Evolutionary conservation across 2,113 vertebrate species (phyloP), one percentile per base, ranked within the genome.

Genomic region (Phalacrocorax carbo): DNA sequence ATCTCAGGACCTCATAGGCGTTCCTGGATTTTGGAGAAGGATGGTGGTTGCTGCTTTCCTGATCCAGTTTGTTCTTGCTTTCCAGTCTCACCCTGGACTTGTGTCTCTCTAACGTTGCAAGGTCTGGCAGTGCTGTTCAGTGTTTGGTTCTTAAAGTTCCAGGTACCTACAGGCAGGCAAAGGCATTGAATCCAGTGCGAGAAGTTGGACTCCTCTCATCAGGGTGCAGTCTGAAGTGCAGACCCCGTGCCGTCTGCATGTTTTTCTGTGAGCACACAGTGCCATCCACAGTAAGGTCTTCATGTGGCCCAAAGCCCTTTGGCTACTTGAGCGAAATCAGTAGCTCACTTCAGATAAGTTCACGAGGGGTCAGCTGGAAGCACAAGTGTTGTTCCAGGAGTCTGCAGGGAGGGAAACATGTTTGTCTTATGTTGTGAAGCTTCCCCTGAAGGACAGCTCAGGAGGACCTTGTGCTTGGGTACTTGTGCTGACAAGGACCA

Each of bases 321-420:
- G 79, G 54, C 58, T 48, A 62, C 58, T 86, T 54, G 62, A 70
- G 29, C 70, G 40, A 88, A 73, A 62, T 73, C 42, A 77, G 15
- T 65, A 29, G 11, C n/a, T 82, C 22, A 36, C 18, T 72, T 77
- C 14, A 69, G 73, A 34, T 58, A 78, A 64, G 19, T 55, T 71
- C 84, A 64, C 72, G 61, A 91, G 62, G 34, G 13, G 11, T 78
- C 80, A 82, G 22, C 12, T 77, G 60, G 55, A 86, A 76, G 73
- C 42, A 51, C 20, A 83, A n/a, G 25, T 55, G 40, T 54, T 46
- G 30, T 88, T 18, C 32, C 30, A 54, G 71, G 19, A 83, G 25
- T 25, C 75, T 73, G 16, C 49, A 65, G 48, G 36, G 46, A 69
- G 20, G 36, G 38, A 25, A 5, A 48, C 0, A 0, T 55, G 12